phyloP scores from a whole-genome alignment of 2,113 vertebrate genomes.

The Choloepus hoffmanni region DNA sequence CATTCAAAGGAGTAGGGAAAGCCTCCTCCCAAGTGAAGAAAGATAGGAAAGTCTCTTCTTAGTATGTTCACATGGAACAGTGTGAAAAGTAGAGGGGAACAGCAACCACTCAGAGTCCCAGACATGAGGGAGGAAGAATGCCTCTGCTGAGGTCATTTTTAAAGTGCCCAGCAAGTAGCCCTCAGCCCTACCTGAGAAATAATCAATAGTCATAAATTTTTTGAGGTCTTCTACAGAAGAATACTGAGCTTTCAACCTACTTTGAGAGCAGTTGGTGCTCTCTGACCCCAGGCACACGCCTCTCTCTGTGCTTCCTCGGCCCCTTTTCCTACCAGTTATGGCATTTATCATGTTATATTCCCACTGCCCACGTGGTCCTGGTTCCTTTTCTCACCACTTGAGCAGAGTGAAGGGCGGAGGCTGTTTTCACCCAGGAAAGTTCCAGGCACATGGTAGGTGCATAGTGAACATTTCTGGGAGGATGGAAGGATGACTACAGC shows the following conservation, averaged over 20 bases:
- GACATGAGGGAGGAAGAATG: neutral
- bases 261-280: neutral
- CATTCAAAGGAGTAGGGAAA: neutral
- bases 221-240: neutral
- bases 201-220: neutral
- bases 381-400: neutral
- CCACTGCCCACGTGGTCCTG: accelerated
- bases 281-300: neutral
- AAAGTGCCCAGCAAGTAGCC: neutral
- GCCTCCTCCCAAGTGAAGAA: neutral
- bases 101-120: neutral
- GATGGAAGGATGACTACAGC: no score
- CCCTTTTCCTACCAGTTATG: neutral
- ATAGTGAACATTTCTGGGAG: neutral
- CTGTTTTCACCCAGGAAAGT: neutral
- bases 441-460: neutral
- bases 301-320: neutral
- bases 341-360: no score
- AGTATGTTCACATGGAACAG: neutral
- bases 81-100: neutral
- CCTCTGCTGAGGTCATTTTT: neutral
- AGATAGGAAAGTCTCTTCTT: neutral
- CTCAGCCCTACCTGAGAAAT: neutral
- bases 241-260: neutral
- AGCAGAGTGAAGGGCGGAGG: neutral